Evolutionary conservation across 2,797 vertebrate genomes (phyloP), one percentile per base, ranked within the genome.

Genomic region (Mycteria americana): DNA sequence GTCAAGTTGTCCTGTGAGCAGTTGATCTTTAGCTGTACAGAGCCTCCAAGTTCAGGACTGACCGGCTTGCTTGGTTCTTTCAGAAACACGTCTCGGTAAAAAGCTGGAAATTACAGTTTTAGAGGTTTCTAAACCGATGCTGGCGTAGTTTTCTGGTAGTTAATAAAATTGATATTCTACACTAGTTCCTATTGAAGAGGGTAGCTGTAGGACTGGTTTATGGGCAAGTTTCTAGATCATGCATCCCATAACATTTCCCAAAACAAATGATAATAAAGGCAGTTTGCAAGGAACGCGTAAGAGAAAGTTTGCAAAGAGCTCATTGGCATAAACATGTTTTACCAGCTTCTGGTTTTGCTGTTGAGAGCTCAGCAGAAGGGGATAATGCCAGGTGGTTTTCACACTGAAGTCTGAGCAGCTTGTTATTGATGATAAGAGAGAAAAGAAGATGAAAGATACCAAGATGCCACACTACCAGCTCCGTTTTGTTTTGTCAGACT

Each of bases 361-460:
- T 53, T 83, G 51, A 96, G 92, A 96, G 45, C 94, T 96, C 92
- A 85, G 85, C 85, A 78, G 79, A 85, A 93, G 69, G 84, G 50
- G 73, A 59, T 88, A 80, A 69, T 78, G 53, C 88, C 76, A 83
- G 64, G 87, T 95, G 94, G 92, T 94, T 96, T 96, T 94, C 89
- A 74, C 59, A 37, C n/a, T 0, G 57, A 81, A 96, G 85, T 94
- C 80, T 78, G 62, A 85, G 76, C 72, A 78, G 75, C 76, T 92
- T 81, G 82, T 91, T 94, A 85, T 56, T 93, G 81, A 94, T 89
- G 95, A 88, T 96, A 93, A 86, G 81, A 81, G 76, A 78, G 64
- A 69, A 84, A 62, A 93, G 64, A 87, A 96, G 95, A 96, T 94
- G 89, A 86, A 88, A 93, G 95, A 96, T 94, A 96, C 41, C 75